phyloP scores from a whole-genome alignment of 2,797 vertebrate species.

The Australoheros facetus region DNA sequence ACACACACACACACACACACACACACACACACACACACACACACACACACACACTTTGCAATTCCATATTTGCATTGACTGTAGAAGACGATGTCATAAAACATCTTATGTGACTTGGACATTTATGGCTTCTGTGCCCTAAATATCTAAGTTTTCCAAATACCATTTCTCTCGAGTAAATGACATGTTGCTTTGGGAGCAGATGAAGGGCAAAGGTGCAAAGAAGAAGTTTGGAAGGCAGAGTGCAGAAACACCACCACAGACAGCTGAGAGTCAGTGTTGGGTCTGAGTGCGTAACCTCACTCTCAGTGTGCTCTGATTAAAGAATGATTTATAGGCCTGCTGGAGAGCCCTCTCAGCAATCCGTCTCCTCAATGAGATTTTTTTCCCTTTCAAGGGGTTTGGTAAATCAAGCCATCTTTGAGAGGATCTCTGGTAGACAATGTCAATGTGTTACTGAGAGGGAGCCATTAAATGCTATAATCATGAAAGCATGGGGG shows the following conservation, averaged over 20 bases:
- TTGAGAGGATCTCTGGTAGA: conserved; percentile 77
- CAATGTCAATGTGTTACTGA: conserved; percentile 81
- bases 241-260: conserved; percentile 55
- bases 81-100: conserved; percentile 7
- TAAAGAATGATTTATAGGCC: conserved; percentile 89
- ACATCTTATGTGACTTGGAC: background rate
- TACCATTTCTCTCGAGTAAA: conserved; percentile 7
- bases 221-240: conserved; percentile 42
- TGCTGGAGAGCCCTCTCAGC: conserved; percentile 81
- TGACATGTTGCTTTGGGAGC: conserved; percentile 14
- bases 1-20: background rate
- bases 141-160: conserved; percentile 6
- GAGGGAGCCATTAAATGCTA: conserved; percentile 75
- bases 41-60: background rate
- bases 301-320: conserved; percentile 81
- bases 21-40: too few relatives aligned
- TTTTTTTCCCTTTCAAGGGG: conserved; percentile 75
- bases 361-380: conserved; percentile 85
- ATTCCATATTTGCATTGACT: conserved; percentile 1
- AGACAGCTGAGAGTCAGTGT: conserved; percentile 77
- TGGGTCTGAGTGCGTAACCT: conserved; percentile 73
- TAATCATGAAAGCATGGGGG: conserved; percentile 67
- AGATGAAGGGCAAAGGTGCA: conserved; percentile 52
- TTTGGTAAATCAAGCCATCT: conserved; percentile 86
- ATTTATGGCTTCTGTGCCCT: background rate